A percentile compares a stretch with the other conserved stretches of the same genome.
phyloP scores from a whole-genome alignment of 2,888 invertebrate genomes.

The Metellina segmentata region DNA sequence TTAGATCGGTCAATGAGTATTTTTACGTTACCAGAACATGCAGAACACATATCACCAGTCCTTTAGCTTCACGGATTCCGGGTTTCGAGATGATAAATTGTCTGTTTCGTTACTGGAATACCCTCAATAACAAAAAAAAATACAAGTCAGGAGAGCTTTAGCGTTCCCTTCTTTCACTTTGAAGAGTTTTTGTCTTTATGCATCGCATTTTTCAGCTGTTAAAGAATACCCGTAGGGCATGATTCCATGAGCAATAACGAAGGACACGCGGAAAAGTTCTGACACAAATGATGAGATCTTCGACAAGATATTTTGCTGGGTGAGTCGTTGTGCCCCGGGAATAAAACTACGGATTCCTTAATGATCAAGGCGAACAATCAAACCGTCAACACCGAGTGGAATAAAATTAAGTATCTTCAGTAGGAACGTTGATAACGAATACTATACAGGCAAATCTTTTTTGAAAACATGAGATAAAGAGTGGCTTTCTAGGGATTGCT shows the following conservation, averaged over 20 bases:
- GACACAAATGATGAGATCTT: background rate
- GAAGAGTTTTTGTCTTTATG: background rate
- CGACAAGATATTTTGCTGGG: background rate
- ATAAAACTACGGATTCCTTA: background rate
- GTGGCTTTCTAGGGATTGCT: too few species aligned
- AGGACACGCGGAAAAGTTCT: background rate
- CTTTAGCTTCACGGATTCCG: too few species aligned
- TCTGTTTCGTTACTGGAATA: background rate
- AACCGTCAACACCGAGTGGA: background rate
- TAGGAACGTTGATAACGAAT: too few species aligned
- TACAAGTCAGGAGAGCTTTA: background rate
- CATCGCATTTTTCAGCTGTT: background rate
- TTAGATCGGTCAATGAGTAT: too few species aligned
- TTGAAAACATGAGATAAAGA: too few species aligned
- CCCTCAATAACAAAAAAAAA: background rate
- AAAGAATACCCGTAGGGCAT: background rate
- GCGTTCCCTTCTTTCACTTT: background rate
- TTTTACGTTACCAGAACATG: too few species aligned
- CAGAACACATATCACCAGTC: too few species aligned
- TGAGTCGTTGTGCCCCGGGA: background rate
- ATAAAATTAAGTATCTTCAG: too few species aligned
- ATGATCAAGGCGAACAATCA: background rate
- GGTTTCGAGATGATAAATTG: background rate
- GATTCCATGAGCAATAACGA: background rate
- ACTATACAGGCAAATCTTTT: too few species aligned